Evolutionary conservation across 37 sponge, comb jelly and placozoan genomes (phyloP).

Genomic region (Ephydatia muelleri): DNA sequence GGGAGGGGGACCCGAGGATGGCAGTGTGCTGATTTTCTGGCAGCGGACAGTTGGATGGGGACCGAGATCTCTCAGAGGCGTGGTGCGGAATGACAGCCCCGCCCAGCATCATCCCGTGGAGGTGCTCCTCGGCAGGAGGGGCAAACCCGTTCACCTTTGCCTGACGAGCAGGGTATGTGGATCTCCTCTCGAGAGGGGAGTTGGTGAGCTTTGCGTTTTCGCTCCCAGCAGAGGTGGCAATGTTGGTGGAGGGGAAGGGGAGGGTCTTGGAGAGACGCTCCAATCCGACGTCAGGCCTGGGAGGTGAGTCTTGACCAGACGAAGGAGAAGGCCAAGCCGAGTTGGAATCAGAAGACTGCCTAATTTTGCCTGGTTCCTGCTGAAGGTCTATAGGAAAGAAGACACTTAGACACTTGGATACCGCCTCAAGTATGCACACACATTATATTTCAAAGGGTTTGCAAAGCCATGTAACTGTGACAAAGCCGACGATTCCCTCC

Average conservation of each 20-base stretch:
- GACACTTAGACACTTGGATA: background rate
- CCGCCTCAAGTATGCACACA: background rate
- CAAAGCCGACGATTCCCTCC: background rate
- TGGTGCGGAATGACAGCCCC: background rate
- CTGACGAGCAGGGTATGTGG: background rate
- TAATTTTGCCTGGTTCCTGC: background rate
- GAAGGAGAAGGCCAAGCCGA: background rate
- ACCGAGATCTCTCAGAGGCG: background rate
- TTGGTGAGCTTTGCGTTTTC: background rate
- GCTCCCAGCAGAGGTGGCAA: slow-evolving; percentile 9
- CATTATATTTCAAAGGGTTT: background rate
- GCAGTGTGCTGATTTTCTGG: background rate
- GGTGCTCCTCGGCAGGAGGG: background rate
- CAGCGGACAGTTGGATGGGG: background rate
- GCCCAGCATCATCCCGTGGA: background rate
- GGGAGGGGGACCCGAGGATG: slow-evolving; percentile 7
- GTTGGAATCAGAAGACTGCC: background rate
- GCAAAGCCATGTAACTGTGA: background rate
- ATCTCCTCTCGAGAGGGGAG: slow-evolving; percentile 10
- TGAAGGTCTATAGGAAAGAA: background rate
- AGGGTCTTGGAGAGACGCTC: slow-evolving; percentile 47
- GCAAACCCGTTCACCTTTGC: background rate
- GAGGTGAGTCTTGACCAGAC: background rate
- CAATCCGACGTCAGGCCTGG: background rate
- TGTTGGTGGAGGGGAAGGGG: slow-evolving; percentile 22